Evolutionary conservation across 2,888 invertebrate species (phyloP).

Genomic region (Rotaria macrura): DNA sequence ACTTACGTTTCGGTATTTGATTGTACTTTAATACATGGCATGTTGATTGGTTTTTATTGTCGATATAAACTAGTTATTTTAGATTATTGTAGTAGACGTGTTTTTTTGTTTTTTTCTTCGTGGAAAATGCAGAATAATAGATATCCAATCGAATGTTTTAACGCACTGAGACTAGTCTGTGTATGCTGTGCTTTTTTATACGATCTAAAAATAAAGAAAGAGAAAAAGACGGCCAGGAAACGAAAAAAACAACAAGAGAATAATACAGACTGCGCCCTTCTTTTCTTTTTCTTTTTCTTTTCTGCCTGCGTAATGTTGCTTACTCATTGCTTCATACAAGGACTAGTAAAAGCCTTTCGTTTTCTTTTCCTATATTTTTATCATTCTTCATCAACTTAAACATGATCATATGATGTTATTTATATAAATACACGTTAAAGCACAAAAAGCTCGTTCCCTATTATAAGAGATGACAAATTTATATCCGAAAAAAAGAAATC

Average conservation of each 20-base stretch:
- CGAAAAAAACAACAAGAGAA: background rate
- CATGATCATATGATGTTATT: background rate
- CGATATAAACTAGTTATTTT: background rate
- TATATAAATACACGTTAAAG: background rate
- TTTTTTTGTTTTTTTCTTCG: background rate
- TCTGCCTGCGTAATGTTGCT: background rate
- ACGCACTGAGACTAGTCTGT: background rate
- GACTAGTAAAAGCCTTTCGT: background rate
- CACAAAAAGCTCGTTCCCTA: background rate
- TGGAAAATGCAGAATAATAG: background rate
- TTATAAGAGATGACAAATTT: background rate
- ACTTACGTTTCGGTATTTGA: background rate
- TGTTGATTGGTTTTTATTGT: background rate
- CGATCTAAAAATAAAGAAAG: background rate
- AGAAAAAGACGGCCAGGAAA: background rate
- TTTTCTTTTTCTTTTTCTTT: background rate
- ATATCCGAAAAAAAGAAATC: background rate
- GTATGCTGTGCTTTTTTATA: background rate
- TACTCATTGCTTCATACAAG: background rate
- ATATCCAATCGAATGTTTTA: background rate
- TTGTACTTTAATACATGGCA: background rate
- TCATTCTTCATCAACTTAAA: background rate
- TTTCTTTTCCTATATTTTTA: background rate
- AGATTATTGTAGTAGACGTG: background rate
- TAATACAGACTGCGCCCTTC: background rate